A percentile compares a stretch with the other conserved stretches of the same genome.
phyloP scores from a whole-genome alignment of 2,797 vertebrate species.

The Pteronotus mesoamericanus region DNA sequence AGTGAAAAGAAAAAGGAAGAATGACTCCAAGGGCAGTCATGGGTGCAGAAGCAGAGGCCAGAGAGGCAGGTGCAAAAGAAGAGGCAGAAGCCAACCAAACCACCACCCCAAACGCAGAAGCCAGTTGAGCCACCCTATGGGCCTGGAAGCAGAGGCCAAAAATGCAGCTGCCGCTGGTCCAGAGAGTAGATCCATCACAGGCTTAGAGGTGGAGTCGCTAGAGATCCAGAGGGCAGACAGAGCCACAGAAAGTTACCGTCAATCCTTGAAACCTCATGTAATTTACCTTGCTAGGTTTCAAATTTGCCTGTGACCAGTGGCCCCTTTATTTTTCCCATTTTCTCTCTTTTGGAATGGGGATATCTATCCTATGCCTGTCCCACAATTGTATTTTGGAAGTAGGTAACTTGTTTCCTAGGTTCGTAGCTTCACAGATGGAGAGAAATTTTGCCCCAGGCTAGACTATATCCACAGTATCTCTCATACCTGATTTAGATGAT shows the following conservation, averaged over 20 bases:
- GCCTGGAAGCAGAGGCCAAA: neutral
- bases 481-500: neutral
- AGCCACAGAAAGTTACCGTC: neutral
- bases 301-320: neutral
- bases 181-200: neutral
- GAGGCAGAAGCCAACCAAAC: neutral
- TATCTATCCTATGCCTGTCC: neutral
- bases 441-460: neutral
- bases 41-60: neutral
- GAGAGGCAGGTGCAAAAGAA: neutral
- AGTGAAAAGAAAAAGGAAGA: neutral
- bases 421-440: neutral
- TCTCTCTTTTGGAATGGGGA: neutral
- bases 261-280: neutral
- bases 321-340: neutral
- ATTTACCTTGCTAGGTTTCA: neutral
- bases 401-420: neutral
- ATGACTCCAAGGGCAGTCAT: neutral
- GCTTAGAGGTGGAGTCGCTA: neutral
- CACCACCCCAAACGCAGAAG: neutral
- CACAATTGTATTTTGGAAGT: neutral
- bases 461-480: neutral
- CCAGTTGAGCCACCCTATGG: neutral
- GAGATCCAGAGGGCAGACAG: neutral
- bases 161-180: neutral